These are phyloP conservation scores for Lethenteron camtschaticum DNA, from an alignment of 2,113 vertebrate species.

Conservation along the genomic window DNA sequence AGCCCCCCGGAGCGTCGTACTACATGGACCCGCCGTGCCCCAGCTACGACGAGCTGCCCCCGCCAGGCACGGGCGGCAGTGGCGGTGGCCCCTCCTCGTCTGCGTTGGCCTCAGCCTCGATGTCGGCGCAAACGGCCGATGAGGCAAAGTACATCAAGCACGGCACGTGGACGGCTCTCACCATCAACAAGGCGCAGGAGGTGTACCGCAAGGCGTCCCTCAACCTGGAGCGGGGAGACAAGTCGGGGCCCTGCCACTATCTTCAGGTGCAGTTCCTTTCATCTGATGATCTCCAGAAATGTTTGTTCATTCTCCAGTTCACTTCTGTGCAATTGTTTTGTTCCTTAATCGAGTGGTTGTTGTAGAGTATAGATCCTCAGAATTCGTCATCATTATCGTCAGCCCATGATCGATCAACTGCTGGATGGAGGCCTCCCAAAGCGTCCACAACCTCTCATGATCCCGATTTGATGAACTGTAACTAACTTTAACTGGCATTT, in stretches of 20 bases:
- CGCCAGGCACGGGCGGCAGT: background rate
- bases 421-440: background rate
- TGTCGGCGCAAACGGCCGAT: background rate
- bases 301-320: background rate
- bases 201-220: background rate
- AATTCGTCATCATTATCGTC: background rate
- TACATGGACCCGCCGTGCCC: conserved; percentile 4
- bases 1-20: background rate
- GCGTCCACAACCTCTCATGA: too few species aligned
- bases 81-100: background rate
- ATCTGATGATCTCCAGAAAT: background rate
- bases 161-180: background rate
- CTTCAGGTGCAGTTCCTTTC: background rate
- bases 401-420: background rate
- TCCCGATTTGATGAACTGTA: too few species aligned
- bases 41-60: conserved; percentile 3
- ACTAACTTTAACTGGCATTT: too few species aligned
- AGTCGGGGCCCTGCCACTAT: background rate
- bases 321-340: background rate
- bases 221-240: background rate
- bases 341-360: background rate
- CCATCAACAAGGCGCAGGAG: conserved; percentile 5
- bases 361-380: background rate
- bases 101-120: background rate
- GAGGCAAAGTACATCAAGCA: background rate